Conservation (phyloP, 2,888 invertebrate genomes). For the Lithophane semibrunnea region DNA sequence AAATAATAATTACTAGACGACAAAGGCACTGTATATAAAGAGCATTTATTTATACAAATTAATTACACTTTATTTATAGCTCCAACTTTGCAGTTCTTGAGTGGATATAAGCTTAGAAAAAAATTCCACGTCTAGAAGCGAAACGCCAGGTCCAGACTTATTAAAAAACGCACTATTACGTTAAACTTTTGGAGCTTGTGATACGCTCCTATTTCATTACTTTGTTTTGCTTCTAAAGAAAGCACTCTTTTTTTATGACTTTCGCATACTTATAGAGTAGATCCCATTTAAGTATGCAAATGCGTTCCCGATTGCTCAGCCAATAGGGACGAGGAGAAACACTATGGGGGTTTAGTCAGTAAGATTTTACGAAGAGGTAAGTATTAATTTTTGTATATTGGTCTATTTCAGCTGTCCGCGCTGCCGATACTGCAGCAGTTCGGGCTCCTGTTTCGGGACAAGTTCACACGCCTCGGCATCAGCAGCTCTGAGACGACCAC, state of each 20-base stretch:
- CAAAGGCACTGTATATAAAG: not conserved
- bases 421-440: constrained; percentile 93
- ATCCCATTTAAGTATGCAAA: too few species aligned
- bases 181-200: not conserved
- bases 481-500: constrained; percentile 92
- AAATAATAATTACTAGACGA: constrained; percentile 28
- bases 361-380: not conserved
- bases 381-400: constrained; percentile 6
- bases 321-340: too few species aligned
- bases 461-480: constrained; percentile 91
- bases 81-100: not conserved
- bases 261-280: not conserved
- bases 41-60: constrained; percentile 3
- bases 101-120: not conserved
- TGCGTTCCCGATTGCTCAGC: not conserved
- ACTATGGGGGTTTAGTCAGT: not conserved
- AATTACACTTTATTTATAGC: not conserved
- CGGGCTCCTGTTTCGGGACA: constrained; percentile 93
- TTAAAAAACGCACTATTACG: too few species aligned
- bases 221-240: not conserved
- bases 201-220: not conserved
- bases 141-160: too few species aligned
- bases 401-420: constrained; percentile 90
- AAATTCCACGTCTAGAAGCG: not conserved
- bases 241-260: not conserved